Conservation (phyloP, 2,888 invertebrate genomes). For the Pollenia griseotomentosa region DNA sequence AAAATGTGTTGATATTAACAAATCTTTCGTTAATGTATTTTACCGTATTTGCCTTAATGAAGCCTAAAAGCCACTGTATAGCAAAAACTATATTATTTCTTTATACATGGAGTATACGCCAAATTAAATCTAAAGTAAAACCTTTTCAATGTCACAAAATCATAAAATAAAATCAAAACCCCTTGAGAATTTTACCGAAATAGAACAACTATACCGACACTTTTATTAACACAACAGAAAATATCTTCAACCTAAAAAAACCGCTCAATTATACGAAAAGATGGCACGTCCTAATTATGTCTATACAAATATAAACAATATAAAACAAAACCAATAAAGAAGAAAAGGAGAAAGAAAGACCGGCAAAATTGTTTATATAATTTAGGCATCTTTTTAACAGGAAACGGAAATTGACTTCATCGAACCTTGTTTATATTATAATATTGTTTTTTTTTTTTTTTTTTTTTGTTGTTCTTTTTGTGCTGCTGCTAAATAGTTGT, state of each 20-base stretch:
- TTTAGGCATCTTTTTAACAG: constrained; percentile 15
- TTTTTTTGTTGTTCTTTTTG: not conserved
- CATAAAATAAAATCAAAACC: too few relatives aligned
- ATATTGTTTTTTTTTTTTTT: not conserved
- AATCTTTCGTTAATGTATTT: too few relatives aligned
- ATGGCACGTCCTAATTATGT: not conserved
- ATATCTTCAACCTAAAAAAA: not conserved
- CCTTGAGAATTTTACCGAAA: too few relatives aligned
- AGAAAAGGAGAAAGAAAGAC: not conserved
- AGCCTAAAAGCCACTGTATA: too few relatives aligned
- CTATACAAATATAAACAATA: constrained; percentile 6
- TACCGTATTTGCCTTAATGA: too few relatives aligned
- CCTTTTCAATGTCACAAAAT: too few relatives aligned
- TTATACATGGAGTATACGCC: too few relatives aligned
- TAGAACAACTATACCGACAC: too few relatives aligned
- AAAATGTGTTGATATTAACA: too few relatives aligned
- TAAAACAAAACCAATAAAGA: not conserved
- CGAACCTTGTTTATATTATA: constrained; percentile 2
- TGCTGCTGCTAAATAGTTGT: not conserved
- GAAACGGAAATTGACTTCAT: constrained; percentile 60
- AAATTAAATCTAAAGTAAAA: too few relatives aligned
- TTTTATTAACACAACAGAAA: not conserved
- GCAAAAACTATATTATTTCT: too few relatives aligned
- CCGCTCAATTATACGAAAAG: not conserved
- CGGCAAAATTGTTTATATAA: not conserved